Evolutionary conservation across 2,113 vertebrate species (phyloP).

Genomic region (Elephas maximus): DNA sequence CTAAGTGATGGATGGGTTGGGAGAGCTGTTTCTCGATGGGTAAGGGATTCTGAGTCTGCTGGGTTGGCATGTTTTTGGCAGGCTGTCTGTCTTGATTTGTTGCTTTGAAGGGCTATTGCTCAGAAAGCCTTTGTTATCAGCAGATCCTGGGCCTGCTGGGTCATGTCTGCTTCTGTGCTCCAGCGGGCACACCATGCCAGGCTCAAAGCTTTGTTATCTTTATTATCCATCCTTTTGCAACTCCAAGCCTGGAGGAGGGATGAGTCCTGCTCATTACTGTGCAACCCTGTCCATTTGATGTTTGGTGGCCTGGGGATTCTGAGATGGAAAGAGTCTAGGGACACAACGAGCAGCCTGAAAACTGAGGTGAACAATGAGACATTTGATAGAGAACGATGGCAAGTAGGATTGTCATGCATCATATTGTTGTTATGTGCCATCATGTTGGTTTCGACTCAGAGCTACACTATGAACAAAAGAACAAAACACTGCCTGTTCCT

Average conservation of each 20-base stretch:
- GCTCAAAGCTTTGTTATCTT: slow-evolving; percentile 42
- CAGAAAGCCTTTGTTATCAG: slow-evolving; percentile 73
- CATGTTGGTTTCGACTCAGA: no score
- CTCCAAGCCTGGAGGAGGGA: neutral
- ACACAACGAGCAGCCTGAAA: neutral
- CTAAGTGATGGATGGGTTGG: slow-evolving; percentile 75
- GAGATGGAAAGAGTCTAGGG: neutral
- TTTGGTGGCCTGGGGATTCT: neutral
- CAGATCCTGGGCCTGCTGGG: slow-evolving; percentile 22
- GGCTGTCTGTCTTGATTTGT: slow-evolving; percentile 85
- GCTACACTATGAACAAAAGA: no score
- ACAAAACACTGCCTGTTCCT: no score
- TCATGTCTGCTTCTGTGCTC: slow-evolving; percentile 27
- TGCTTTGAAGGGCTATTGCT: slow-evolving; percentile 78
- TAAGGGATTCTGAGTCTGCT: slow-evolving; percentile 77
- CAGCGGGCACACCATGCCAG: neutral
- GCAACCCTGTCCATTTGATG: neutral
- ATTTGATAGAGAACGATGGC: neutral
- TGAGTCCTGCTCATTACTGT: neutral
- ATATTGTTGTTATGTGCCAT: no score
- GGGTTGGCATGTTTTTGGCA: slow-evolving; percentile 74
- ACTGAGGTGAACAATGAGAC: slow-evolving; percentile 2
- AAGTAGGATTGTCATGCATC: neutral
- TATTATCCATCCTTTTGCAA: slow-evolving; percentile 24
- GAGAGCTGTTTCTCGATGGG: slow-evolving; percentile 35